These are phyloP conservation scores for Sylvicapra grimmia DNA, from an alignment of 2,113 vertebrate species.

Conservation along the genomic window DNA sequence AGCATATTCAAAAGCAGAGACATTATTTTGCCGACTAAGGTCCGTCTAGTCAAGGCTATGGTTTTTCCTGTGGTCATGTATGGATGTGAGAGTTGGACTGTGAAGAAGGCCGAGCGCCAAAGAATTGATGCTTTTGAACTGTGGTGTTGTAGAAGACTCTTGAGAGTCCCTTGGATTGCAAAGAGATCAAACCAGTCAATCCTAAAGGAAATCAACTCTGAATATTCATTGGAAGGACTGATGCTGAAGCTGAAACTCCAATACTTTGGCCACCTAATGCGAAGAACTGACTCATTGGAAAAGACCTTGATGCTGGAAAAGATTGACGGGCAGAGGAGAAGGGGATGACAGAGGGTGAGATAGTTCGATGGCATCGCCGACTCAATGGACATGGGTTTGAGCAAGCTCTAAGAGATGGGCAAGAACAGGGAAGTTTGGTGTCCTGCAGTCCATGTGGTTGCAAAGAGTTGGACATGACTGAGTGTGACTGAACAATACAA, in stretches of 20 bases:
- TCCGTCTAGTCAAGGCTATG: not conserved
- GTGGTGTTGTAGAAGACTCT: not conserved
- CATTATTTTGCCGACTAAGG: not conserved
- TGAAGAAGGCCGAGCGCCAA: not conserved
- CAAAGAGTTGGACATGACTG: not conserved
- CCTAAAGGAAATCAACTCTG: not conserved
- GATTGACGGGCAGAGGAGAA: not conserved
- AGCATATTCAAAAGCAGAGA: too few species aligned
- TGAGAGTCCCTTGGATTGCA: not conserved
- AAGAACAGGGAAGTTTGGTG: not conserved
- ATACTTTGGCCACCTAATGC: not conserved
- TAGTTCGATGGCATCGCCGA: not conserved
- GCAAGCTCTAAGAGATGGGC: not conserved
- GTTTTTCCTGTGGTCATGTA: not conserved
- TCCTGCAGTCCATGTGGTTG: rapidly evolving
- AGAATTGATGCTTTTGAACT: not conserved
- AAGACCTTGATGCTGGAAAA: not conserved
- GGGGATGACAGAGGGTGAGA: not conserved
- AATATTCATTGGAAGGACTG: not conserved
- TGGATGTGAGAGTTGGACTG: not conserved
- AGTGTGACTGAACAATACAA: not conserved
- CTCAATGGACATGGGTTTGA: not conserved
- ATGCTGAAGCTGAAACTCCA: not conserved
- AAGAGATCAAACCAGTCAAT: not conserved
- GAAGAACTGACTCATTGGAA: not conserved